phyloP scores from a whole-genome alignment of 1,140 invertebrate genomes.

The Trichogramma pretiosum region DNA sequence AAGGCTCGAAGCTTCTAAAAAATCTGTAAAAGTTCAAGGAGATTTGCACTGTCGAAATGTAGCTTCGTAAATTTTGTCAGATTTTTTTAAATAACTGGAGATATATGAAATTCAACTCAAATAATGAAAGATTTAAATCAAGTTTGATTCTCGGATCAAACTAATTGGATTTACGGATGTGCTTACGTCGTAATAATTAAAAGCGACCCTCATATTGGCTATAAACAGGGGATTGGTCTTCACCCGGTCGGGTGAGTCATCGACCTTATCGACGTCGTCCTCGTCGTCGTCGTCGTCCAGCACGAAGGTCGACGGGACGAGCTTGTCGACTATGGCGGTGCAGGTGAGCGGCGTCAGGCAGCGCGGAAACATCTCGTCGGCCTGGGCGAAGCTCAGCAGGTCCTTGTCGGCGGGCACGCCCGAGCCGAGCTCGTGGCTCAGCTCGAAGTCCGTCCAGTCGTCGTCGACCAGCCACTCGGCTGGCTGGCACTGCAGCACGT shows the following conservation, averaged over 20 bases:
- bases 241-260: neutral
- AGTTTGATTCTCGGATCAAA: too few species aligned
- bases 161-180: too few species aligned
- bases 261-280: too few species aligned
- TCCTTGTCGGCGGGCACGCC: slow-evolving; percentile 43
- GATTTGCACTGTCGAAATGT: too few species aligned
- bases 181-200: slow-evolving; percentile 49
- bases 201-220: slow-evolving; percentile 17
- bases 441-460: slow-evolving; percentile 62
- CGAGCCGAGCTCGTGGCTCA: slow-evolving; percentile 58
- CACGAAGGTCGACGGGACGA: slow-evolving; percentile 37
- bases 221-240: slow-evolving; percentile 9
- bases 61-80: too few species aligned
- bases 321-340: slow-evolving; percentile 27
- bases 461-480: slow-evolving; percentile 64
- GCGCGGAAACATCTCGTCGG: slow-evolving; percentile 57
- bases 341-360: slow-evolving; percentile 42
- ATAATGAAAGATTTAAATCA: too few species aligned
- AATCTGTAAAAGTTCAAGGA: too few species aligned
- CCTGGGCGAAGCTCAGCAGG: slow-evolving; percentile 48
- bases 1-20: too few species aligned
- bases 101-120: too few species aligned
- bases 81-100: too few species aligned
- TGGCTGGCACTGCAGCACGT: slow-evolving; percentile 62
- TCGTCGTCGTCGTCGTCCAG: too few species aligned